These are phyloP conservation scores for Hypena proboscidalis DNA, from an alignment of 2,888 invertebrate genomes.

Conservation along the genomic window DNA sequence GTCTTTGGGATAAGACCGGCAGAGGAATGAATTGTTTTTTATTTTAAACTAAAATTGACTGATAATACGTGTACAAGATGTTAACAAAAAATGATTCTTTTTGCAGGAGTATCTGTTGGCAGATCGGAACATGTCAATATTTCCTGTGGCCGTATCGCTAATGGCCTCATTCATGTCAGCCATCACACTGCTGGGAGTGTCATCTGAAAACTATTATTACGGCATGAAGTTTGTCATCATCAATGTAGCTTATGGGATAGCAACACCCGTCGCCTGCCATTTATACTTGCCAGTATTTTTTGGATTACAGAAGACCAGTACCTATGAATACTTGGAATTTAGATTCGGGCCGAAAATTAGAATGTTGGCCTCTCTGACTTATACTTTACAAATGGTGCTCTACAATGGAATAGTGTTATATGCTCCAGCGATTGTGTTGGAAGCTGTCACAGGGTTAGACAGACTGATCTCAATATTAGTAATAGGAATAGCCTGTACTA, in stretches of 20 bases:
- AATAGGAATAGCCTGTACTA: conserved; percentile 92
- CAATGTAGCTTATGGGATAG: conserved; percentile 90
- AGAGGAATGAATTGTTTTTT: too few species aligned
- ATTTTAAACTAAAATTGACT: too few species aligned
- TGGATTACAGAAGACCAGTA: conserved; percentile 92
- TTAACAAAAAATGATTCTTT: too few species aligned
- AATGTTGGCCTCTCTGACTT: conserved; percentile 92
- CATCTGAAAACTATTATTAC: conserved; percentile 93
- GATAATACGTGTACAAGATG: too few species aligned
- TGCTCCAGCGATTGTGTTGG: conserved; percentile 96
- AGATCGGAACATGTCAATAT: conserved; percentile 91
- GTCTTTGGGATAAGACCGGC: too few species aligned
- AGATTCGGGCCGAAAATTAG: conserved; percentile 93
- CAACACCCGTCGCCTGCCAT: conserved; percentile 91
- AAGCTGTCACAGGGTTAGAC: conserved; percentile 93
- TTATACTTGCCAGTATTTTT: conserved; percentile 95
- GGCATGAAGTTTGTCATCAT: conserved; percentile 93
- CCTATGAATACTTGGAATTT: conserved; percentile 96
- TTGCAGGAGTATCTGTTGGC: conserved; percentile 93
- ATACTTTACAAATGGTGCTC: conserved; percentile 94
- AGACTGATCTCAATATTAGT: conserved; percentile 90
- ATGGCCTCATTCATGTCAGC: conserved; percentile 98
- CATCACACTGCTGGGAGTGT: conserved; percentile 94
- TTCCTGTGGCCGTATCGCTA: conserved; percentile 94
- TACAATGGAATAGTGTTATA: conserved; percentile 97